Base-by-base conservation (phyloP, 2,797 vertebrate genomes). In the Manis javanica region DNA sequence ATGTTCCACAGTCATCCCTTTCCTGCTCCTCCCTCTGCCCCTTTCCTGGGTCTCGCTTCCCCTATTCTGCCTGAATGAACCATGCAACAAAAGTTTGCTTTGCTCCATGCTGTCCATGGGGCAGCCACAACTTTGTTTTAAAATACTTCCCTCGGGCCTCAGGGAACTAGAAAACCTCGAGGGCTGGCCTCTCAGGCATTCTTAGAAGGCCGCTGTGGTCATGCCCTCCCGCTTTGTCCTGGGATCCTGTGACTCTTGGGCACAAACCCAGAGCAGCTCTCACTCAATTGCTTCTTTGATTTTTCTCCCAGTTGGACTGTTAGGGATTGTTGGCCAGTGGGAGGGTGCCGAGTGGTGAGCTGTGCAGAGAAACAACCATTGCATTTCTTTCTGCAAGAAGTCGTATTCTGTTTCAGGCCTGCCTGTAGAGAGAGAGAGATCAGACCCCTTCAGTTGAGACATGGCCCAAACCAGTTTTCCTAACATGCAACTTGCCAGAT, bases 261-360 rank as follows among this genome's bases (percentile, higher is more conserved):
- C 97, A 95, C 39, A 74, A 49, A 49, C 42, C 94, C 89, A 96
- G 78, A 53, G 24, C 79, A 82, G 77, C 66, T 53, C 68, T 94
- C 51, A 55, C 89, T 98, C 82, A 94, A 86, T 96, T 1, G 29
- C 81, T 46, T 88, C 97, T 97, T 96, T 97, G 92, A 95, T 94
- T 92, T 46, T 95, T 90, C 90, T 83, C 90, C 87, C 82, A 55
- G 68, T 93, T 88, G 93, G 78, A 75, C 84, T 87, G 79, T 87
- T 51, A 63, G 57, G 39, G 83, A 61, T 39, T 83, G 91, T 29
- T 86, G 91, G 83, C 42, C 69, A 59, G 95, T 29, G 72, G 91
- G 93, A 96, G 87, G 42, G 78, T 75, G 51, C 55, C 59, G 87
- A 82, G 23, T 59, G 63, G 59, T 31, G 26, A 61, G 74, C 51